Evolutionary conservation across 2,113 vertebrate genomes (phyloP), one percentile per base, ranked within the genome.

Genomic region (Bubo scandiacus): DNA sequence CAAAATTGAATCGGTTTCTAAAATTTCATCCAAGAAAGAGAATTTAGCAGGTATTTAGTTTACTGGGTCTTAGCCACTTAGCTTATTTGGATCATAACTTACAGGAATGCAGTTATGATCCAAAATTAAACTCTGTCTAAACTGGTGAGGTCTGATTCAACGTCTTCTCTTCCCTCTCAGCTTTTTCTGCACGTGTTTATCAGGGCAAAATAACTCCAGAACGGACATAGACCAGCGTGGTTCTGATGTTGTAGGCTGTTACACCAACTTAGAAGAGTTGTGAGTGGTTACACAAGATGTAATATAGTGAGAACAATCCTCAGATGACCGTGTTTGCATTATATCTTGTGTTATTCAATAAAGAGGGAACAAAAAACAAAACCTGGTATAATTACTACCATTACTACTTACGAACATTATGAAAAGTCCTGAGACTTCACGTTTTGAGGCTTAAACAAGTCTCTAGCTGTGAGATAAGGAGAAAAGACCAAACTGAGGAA

Each of bases 191-290:
- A 49, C 0, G 0, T 19, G 3, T 82, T 83, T 82, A 51, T 15
- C 40, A 30, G 5, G 36, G 22, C 10, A 86, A 66, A 80, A 34
- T 54, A 38, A 29, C 66, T 75, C 36, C 29, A 34, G 5, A 87
- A 43, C 0, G 0, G 13, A 34, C 21, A 40, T 15, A 86, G 40
- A 61, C 11, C 10, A 81, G 5, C 20, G 62, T 0, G 0, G 12
- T n/a, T 90, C 34, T 55, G 25, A 55, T 29, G 4, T 7, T 79
- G 62, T 25, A 88, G 12, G 9, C 7, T 78, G 95, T 91, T 59
- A 63, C 11, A 63, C 10, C 19, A 73, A 12, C 0, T 66, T 67
- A 63, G 13, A 55, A 59, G 22, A 58, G 3, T 36, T 86, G 18
- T 59, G 55, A 83, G 27, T 36, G 15, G 3, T 73, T 73, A 7